Percentiles rank a stretch among this genome's conserved stretches.
These are phyloP conservation scores for Onthophagus sagittarius DNA, from an alignment of 2,888 invertebrate species.

Conservation along the genomic window DNA sequence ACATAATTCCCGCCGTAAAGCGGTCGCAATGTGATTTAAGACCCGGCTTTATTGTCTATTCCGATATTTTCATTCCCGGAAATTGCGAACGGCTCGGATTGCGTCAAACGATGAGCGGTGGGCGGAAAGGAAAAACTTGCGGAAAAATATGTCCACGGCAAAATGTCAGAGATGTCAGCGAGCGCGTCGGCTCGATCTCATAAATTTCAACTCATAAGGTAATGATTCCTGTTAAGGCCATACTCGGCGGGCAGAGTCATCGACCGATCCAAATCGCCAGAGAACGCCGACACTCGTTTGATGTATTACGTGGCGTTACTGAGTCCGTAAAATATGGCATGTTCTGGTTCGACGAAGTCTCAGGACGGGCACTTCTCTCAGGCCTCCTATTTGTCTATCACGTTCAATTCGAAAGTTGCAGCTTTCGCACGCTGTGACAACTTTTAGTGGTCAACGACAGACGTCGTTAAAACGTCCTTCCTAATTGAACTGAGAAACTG, in stretches of 20 bases:
- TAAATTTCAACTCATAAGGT: slow-evolving; percentile 43
- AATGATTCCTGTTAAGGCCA: slow-evolving; percentile 45
- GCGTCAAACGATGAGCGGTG: not conserved
- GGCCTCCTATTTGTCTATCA: not conserved
- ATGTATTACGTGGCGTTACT: not conserved
- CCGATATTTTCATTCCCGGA: not conserved
- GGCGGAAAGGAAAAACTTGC: not conserved
- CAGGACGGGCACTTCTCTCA: not conserved
- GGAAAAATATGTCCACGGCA: slow-evolving; percentile 19
- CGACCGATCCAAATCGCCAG: slow-evolving; percentile 34
- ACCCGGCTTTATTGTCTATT: not conserved
- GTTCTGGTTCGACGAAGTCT: not conserved
- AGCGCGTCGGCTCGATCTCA: slow-evolving; percentile 39
- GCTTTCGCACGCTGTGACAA: not conserved
- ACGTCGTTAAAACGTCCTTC: not conserved
- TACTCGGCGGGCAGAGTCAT: slow-evolving; percentile 38
- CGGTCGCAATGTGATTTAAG: not conserved
- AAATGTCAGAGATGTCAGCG: slow-evolving; percentile 27
- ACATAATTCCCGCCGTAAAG: not conserved
- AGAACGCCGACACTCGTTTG: slow-evolving; percentile 3
- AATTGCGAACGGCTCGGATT: not conserved
- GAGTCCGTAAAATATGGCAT: not conserved
- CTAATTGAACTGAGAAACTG: not conserved
- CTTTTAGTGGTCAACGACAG: not conserved
- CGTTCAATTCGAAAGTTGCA: not conserved